Evolutionary conservation across 2,797 vertebrate genomes (phyloP), one percentile per base, ranked within the genome.

Genomic region (Melanotaenia parkinsoni): DNA sequence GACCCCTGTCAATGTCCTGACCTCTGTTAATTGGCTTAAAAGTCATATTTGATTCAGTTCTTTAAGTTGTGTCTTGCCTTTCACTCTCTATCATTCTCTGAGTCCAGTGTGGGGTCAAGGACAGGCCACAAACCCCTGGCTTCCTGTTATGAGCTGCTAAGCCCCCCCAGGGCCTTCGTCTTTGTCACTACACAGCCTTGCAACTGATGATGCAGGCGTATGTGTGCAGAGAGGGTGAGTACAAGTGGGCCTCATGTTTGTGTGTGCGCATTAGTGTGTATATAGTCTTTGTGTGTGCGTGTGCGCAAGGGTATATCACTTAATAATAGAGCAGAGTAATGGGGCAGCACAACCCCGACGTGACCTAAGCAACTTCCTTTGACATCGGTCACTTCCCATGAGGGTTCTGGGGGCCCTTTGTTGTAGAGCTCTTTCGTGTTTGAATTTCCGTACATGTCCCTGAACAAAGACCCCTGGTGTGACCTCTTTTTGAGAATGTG

Each of bases 341-440:
- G 58, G 70, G 61, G 58, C 43, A 62, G 70, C 65, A 1, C n/a
- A 56, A 40, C 73, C 80, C 69, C 9, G 12, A 40, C 56, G 68
- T 51, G 67, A 80, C 86, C 86, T 80, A 59, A 3, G 67, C n/a
- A 26, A 60, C 78, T 77, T 83, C 72, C 63, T 78, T 35, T 28
- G 69, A 85, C 89, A 77, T 84, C 65, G 22, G 85, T 79, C 89
- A 89, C 78, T 63, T 86, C 87, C 76, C 77, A 26, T 24, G 32
- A 61, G 65, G 54, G 56, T 65, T 67, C 77, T 64, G 40, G 13
- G n/a, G 40, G 64, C 74, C 71, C 54, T 59, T 82, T 12, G 14
- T 68, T 69, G 74, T 86, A 91, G 86, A 90, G 86, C 86, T 85
- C 74, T 92, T 87, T 85, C 86, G 60, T 92, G 89, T 93, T 91